Conservation (phyloP, 2,888 invertebrate species). For the Eristalinus sepulchralis region DNA sequence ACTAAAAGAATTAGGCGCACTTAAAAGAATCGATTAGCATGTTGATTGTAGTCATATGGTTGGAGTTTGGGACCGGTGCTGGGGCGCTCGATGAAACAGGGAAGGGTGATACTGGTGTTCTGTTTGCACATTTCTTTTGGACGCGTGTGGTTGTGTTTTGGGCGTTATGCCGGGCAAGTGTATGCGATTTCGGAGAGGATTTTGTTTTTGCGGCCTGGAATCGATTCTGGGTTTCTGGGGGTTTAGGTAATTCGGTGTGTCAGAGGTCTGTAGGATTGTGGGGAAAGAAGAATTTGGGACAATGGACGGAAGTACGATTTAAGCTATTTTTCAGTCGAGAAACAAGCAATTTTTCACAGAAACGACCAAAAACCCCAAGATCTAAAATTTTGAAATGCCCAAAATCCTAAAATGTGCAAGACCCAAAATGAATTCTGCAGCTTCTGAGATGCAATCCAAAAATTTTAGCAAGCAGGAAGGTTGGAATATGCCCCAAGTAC, state of each 20-base stretch:
- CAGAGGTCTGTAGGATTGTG: background rate
- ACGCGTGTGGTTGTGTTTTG: background rate
- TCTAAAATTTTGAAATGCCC: too few relatives aligned
- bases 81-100: background rate
- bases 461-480: too few relatives aligned
- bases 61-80: background rate
- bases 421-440: too few relatives aligned
- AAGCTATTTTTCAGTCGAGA: too few relatives aligned
- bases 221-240: background rate
- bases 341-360: too few relatives aligned
- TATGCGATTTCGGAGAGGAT: background rate
- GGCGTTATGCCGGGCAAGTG: background rate
- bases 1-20: background rate
- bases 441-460: too few relatives aligned
- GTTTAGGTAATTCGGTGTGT: background rate
- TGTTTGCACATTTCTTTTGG: background rate
- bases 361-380: too few relatives aligned
- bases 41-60: background rate
- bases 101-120: background rate
- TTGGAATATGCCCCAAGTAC: too few relatives aligned
- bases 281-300: background rate
- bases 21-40: background rate
- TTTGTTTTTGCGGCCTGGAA: background rate
- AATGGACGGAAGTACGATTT: too few relatives aligned
- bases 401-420: too few relatives aligned